Percentiles rank a stretch among this genome's conserved stretches.
Evolutionary conservation across 37 sponge, comb jelly and placozoan genomes (phyloP).

Genomic region (Beroe forskalii): DNA sequence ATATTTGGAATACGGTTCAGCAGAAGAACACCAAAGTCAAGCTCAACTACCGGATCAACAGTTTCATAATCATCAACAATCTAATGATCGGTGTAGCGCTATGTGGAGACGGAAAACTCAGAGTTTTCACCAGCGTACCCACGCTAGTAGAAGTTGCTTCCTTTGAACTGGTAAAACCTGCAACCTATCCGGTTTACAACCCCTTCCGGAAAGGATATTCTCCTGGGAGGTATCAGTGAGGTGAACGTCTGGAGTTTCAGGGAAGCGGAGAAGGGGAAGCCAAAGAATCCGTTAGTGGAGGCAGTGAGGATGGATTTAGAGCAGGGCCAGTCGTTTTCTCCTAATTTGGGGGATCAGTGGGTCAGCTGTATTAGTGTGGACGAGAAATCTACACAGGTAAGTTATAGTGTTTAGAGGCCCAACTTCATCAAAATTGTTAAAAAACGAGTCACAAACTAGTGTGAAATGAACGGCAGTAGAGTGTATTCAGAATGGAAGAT

Average conservation of each 20-base stretch:
- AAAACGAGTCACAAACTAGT: too few species aligned
- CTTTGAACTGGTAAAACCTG: constrained; percentile 1
- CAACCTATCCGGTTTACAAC: constrained; percentile 27
- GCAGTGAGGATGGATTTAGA: background rate
- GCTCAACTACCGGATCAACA: constrained; percentile 47
- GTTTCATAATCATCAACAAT: constrained; percentile 40
- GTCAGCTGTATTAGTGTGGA: constrained; percentile 4
- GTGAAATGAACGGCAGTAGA: too few species aligned
- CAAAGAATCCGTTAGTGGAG: background rate
- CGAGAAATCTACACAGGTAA: constrained; percentile 23
- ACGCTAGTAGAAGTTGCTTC: background rate
- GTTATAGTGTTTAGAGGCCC: too few species aligned
- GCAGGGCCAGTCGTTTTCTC: background rate
- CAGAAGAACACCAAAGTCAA: constrained; percentile 32
- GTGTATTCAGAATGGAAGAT: too few species aligned
- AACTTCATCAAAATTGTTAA: too few species aligned
- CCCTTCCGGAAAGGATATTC: constrained; percentile 35
- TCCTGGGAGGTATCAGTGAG: constrained; percentile 22
- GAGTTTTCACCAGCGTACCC: constrained; percentile 33
- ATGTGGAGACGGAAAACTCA: constrained; percentile 34
- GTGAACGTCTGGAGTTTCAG: background rate
- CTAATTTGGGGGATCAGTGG: constrained; percentile 36
- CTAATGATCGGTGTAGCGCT: constrained; percentile 31
- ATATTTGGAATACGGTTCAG: constrained; percentile 35
- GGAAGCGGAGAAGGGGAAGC: background rate